A percentile compares a stretch with the other conserved stretches of the same genome.
Conservation (phyloP, 2,888 invertebrate species). For the Agrotis ipsilon region DNA sequence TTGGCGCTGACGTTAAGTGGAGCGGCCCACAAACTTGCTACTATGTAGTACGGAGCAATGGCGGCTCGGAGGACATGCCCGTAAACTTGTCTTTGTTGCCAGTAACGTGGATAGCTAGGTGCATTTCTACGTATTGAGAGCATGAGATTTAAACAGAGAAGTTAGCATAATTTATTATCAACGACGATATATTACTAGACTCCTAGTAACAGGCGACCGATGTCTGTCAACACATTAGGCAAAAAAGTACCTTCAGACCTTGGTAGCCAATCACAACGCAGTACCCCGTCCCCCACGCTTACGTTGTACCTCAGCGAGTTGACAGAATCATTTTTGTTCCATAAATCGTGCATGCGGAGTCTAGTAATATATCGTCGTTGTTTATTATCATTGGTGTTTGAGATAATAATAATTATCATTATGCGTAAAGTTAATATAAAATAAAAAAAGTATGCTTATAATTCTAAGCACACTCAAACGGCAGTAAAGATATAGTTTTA, state of each 20-base stretch:
- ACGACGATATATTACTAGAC: no score
- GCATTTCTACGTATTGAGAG: constrained; percentile 5
- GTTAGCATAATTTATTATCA: no score
- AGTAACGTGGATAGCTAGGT: constrained; percentile 25
- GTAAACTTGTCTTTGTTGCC: constrained; percentile 34
- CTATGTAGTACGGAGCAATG: constrained; percentile 41
- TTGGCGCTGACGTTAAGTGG: constrained; percentile 58
- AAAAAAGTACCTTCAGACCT: no score
- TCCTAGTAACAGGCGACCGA: no score
- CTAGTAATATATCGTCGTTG: no score
- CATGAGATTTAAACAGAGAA: not conserved
- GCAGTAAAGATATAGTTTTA: constrained; percentile 34
- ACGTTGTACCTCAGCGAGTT: no score
- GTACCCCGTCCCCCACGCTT: no score
- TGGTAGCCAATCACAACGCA: no score
- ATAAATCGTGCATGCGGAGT: no score
- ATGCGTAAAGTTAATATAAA: not conserved
- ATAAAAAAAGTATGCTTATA: constrained; percentile 18
- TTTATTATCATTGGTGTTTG: no score
- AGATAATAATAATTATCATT: not conserved
- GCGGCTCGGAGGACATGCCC: constrained; percentile 18
- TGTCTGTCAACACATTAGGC: no score
- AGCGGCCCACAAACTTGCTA: constrained; percentile 50
- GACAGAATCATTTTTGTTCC: no score
- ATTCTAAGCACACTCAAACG: constrained; percentile 23